Evolutionary conservation across 1,140 invertebrate species (phyloP).

Genomic region (Drosophila teissieri): DNA sequence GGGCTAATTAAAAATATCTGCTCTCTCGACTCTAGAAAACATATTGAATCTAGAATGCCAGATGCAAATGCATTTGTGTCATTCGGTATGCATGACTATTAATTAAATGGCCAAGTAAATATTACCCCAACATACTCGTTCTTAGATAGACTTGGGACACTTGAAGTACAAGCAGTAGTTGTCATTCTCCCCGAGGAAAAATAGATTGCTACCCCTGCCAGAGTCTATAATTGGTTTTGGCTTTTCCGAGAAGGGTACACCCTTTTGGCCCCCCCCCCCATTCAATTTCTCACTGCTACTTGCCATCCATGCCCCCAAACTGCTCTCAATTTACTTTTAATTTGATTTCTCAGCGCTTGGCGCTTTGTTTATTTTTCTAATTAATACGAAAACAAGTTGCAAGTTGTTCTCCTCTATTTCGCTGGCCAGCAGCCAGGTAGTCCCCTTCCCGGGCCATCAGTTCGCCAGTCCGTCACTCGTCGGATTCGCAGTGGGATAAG

Average conservation of each 20-base stretch:
- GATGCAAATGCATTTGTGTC: conserved; percentile 66
- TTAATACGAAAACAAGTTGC: conserved; percentile 66
- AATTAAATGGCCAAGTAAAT: conserved; percentile 56
- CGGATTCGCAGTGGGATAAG: conserved; percentile 33
- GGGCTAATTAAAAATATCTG: conserved; percentile 73
- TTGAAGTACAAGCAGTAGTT: not conserved
- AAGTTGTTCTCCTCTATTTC: conserved; percentile 15
- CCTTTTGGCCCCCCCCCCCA: not conserved
- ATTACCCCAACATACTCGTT: conserved; percentile 1
- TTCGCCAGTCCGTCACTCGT: conserved; percentile 1
- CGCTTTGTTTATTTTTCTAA: conserved; percentile 63
- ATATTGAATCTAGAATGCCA: conserved; percentile 23
- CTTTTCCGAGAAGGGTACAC: conserved; percentile 29
- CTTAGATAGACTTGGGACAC: conserved; percentile 9
- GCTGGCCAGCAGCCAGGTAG: conserved; percentile 56
- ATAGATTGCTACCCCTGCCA: conserved; percentile 11
- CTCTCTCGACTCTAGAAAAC: conserved; percentile 34
- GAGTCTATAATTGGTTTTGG: conserved; percentile 51
- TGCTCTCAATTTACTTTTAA: conserved; percentile 62
- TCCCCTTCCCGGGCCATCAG: not conserved
- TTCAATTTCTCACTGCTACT: conserved; percentile 1
- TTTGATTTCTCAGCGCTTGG: conserved; percentile 62
- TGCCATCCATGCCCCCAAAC: not conserved
- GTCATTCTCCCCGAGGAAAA: not conserved
- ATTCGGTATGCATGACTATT: conserved; percentile 70